Percentiles rank a stretch among this genome's conserved stretches.
These are phyloP conservation scores for Hippopotamyrus pictus DNA, from an alignment of 2,797 vertebrate species.

Conservation along the genomic window DNA sequence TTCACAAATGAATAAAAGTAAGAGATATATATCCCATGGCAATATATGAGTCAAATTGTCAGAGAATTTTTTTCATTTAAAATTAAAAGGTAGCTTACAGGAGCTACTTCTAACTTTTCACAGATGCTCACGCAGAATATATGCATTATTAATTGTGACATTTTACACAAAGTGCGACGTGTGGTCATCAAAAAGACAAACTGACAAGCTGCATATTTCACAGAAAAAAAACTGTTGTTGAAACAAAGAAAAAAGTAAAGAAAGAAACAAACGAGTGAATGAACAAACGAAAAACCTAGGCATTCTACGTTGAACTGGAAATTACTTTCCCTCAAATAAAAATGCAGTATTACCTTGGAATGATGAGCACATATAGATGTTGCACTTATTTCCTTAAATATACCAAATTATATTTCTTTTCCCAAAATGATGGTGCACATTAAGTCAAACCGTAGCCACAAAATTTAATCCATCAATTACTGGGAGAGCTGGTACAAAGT, in stretches of 20 bases:
- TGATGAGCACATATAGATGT: slow-evolving; percentile 46
- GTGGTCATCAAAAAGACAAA: slow-evolving; percentile 20
- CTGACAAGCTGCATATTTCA: slow-evolving; percentile 10
- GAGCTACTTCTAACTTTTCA: neutral
- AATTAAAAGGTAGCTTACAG: neutral
- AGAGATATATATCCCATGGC: neutral
- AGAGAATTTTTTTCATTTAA: neutral
- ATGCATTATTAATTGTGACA: neutral
- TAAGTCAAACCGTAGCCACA: slow-evolving; percentile 61
- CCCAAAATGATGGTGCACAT: slow-evolving; percentile 61
- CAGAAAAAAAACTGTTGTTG: slow-evolving; percentile 32
- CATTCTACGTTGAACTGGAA: slow-evolving; percentile 38
- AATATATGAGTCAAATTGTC: neutral
- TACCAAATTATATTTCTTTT: slow-evolving; percentile 50
- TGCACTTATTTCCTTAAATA: slow-evolving; percentile 57
- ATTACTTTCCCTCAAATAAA: slow-evolving; percentile 29
- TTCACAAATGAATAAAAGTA: neutral
- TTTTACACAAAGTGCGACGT: neutral
- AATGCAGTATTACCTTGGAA: slow-evolving; percentile 37
- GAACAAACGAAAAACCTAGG: slow-evolving; percentile 40
- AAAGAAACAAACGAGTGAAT: slow-evolving; percentile 13
- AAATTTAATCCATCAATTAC: slow-evolving; percentile 76
- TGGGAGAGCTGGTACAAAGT: slow-evolving; percentile 66
- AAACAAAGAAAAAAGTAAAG: slow-evolving; percentile 53
- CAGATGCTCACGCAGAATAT: neutral